phyloP scores from a whole-genome alignment of 2,797 vertebrate species.

The Tokudaia tokunoshimensis region DNA sequence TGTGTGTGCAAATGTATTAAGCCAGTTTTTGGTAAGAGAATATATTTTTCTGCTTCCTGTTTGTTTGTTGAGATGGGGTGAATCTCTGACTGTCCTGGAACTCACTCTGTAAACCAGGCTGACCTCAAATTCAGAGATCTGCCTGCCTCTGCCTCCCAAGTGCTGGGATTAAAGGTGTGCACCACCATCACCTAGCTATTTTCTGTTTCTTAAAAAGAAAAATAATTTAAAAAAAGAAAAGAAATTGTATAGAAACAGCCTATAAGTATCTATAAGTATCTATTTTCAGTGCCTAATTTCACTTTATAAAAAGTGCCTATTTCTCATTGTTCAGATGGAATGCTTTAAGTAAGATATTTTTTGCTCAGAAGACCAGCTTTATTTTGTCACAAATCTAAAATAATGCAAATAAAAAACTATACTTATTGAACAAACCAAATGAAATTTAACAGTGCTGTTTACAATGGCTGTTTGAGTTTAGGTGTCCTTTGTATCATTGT shows the following conservation, averaged over 20 bases:
- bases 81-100: not conserved
- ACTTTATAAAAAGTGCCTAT: conserved; percentile 30
- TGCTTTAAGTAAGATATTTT: conserved; percentile 61
- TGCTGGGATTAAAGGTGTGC: not conserved
- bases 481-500: conserved; percentile 86
- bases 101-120: not conserved
- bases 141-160: not conserved
- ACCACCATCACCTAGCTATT: not conserved
- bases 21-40: not conserved
- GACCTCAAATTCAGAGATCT: not conserved
- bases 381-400: conserved; percentile 82
- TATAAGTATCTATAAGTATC: conserved; percentile 59
- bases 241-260: conserved; percentile 70
- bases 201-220: not conserved
- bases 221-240: not conserved
- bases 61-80: not conserved
- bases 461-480: conserved; percentile 86
- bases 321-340: conserved; percentile 76
- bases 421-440: conserved; percentile 88
- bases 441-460: conserved; percentile 81
- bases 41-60: conserved; percentile 50
- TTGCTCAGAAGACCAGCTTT: conserved; percentile 69
- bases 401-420: conserved; percentile 86
- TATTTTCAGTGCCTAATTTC: conserved; percentile 70
- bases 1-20: not conserved